Evolutionary conservation across 2,797 vertebrate species (phyloP), one percentile per base, ranked within the genome.

Genomic region (Malacoraja senta): DNA sequence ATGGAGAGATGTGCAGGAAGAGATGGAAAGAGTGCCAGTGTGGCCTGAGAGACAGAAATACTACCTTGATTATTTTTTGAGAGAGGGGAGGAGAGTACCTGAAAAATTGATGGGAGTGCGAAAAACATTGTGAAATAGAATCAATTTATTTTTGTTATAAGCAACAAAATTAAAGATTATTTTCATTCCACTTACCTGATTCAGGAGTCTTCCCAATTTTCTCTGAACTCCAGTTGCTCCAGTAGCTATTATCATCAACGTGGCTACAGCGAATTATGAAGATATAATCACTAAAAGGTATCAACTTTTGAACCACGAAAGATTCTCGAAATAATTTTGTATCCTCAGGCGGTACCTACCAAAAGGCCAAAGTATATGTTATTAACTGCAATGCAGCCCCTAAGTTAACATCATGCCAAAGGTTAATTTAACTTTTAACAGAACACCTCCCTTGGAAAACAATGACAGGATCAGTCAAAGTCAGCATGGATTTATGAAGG

Each of bases 181-280:
- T 3, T 91, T 72, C 21, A 29, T 44, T 44, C 63, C 84, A 97
- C 98, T 97, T 96, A 99, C 98, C 61, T 35, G 94, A 96, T 95
- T 98, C 98, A 63, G 96, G 95, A 0, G 98, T 99, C 91, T 94
- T 94, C 0, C 93, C 94, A 0, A 95, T 96, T 35, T 94, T 94
- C 13, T 96, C 97, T 80, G 74, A 65, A 94, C 97, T 99, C 99
- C 98, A 99, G 13, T 98, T 93, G 93, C 99, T 99, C 98, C 98
- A 99, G 94, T 96, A 96, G 53, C 96, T 96, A 0, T 44, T 2
- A 15, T 77, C 91, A 0, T 93, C 12, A 74, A 93, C 93, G 35
- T 94, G 93, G 94, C 96, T 98, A 95, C 98, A 98, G 94, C 97
- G 95, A 38, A 99, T 94, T 94, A 97, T 97, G 95, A 96, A 96